These are phyloP conservation scores for Iphiclides podalirius DNA, from an alignment of 2,888 invertebrate species.

Conservation along the genomic window DNA sequence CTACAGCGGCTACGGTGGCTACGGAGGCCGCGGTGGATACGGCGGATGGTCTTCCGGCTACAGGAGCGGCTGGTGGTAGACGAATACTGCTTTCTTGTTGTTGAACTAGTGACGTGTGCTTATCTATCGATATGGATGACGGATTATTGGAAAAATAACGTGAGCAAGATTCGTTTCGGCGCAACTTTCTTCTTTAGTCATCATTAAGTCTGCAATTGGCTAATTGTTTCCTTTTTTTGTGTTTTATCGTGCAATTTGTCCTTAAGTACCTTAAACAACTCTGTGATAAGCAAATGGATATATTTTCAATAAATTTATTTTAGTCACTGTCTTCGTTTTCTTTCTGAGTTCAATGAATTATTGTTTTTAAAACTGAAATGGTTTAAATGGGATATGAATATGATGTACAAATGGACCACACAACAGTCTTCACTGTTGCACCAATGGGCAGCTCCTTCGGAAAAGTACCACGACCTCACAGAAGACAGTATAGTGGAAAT, in stretches of 20 bases:
- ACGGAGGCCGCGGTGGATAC: constrained; percentile 7
- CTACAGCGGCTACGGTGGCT: constrained; percentile 1
- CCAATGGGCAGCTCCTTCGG: too few species aligned
- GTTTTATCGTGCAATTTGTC: not conserved
- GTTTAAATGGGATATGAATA: too few species aligned
- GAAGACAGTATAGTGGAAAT: too few species aligned
- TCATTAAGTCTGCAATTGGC: too few species aligned
- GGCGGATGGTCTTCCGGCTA: constrained; percentile 24
- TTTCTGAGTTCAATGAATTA: too few species aligned
- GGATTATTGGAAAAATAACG: not conserved
- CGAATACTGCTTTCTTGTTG: too few species aligned
- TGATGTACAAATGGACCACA: too few species aligned
- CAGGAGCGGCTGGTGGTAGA: constrained; percentile 24
- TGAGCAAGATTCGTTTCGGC: not conserved
- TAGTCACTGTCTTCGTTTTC: not conserved
- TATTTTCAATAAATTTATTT: constrained; percentile 9
- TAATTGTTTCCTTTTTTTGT: not conserved
- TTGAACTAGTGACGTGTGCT: too few species aligned
- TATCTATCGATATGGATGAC: not conserved
- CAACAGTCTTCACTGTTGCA: too few species aligned
- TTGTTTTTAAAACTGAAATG: too few species aligned
- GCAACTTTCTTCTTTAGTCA: not conserved
- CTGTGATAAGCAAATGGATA: constrained; percentile 12
- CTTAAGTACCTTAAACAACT: not conserved
- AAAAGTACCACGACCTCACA: too few species aligned